These are phyloP conservation scores for Heteromormyrus szaboi DNA, from an alignment of 2,797 vertebrate genomes.

Conservation along the genomic window DNA sequence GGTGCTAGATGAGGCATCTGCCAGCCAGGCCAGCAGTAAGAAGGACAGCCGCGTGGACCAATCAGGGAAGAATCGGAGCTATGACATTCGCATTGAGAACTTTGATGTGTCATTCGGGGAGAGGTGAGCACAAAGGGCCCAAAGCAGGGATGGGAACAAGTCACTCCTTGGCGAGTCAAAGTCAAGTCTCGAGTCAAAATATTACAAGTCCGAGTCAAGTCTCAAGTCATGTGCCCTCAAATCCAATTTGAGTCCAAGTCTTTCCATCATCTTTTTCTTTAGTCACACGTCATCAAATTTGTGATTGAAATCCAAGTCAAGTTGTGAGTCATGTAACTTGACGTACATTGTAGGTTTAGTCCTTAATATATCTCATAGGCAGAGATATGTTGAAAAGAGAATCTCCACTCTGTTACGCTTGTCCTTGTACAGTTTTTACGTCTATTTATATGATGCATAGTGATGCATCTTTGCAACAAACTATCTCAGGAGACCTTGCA, in stretches of 20 bases:
- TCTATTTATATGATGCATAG: background rate
- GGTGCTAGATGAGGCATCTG: constrained; percentile 90
- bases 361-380: background rate
- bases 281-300: background rate
- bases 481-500: background rate
- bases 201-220: background rate
- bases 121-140: constrained; percentile 59
- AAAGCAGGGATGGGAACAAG: background rate
- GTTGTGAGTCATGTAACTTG: background rate
- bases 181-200: background rate
- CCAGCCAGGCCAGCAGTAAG: constrained; percentile 92
- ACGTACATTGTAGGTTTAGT: background rate
- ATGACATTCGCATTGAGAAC: constrained; percentile 92
- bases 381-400: background rate
- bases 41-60: constrained; percentile 85
- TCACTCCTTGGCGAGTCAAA: background rate
- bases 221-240: background rate
- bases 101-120: constrained; percentile 95
- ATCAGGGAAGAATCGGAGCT: constrained; percentile 92
- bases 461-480: background rate
- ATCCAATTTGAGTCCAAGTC: background rate
- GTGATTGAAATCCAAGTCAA: background rate
- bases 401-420: background rate
- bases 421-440: background rate
- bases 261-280: background rate